Percentiles rank a stretch among this genome's conserved stretches.
These are phyloP conservation scores for Ia io DNA, from an alignment of 2,113 vertebrate species.

Conservation along the genomic window DNA sequence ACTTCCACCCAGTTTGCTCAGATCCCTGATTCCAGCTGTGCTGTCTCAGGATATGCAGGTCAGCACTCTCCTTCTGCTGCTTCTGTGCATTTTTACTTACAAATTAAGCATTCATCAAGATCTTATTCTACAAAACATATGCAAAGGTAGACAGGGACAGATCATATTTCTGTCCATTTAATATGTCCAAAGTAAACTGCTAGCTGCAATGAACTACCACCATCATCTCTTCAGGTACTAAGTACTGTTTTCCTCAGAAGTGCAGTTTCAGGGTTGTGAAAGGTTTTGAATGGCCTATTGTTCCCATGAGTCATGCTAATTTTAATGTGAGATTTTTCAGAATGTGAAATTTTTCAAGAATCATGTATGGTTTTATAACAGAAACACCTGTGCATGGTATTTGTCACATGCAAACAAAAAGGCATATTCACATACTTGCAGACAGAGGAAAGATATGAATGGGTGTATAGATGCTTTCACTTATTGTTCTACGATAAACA, in stretches of 20 bases:
- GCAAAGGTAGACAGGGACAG: not conserved
- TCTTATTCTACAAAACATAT: too few species aligned
- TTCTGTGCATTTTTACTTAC: not conserved
- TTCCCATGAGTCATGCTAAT: not conserved
- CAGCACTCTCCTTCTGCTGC: not conserved
- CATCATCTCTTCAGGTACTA: not conserved
- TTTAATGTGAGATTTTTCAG: not conserved
- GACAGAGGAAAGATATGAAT: not conserved
- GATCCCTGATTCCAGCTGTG: not conserved
- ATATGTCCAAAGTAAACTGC: accelerated
- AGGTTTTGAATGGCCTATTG: not conserved
- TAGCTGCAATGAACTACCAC: not conserved
- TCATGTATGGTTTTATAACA: not conserved
- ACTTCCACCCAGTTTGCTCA: not conserved
- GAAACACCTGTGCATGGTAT: not conserved
- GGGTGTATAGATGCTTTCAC: not conserved
- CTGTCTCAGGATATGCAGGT: not conserved
- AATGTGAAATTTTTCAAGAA: not conserved
- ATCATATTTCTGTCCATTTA: not conserved
- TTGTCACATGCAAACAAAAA: not conserved
- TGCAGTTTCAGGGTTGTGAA: not conserved
- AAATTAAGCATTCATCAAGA: not conserved
- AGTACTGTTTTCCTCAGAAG: not conserved
- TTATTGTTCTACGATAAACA: not conserved
- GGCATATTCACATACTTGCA: not conserved